Evolutionary conservation across 2,113 vertebrate species (phyloP).

Genomic region (Oplegnathus fasciatus): DNA sequence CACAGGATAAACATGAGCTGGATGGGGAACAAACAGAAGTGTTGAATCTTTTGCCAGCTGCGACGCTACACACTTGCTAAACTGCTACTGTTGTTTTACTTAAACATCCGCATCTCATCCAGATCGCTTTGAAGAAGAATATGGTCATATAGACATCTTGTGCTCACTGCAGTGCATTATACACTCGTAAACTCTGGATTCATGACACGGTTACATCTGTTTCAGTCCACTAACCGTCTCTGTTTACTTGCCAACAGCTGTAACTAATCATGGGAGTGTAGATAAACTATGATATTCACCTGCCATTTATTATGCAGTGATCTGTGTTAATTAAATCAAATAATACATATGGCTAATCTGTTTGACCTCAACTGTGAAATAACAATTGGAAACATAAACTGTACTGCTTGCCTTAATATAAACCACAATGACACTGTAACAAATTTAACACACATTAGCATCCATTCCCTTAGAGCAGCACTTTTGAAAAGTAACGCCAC

Average conservation of each 20-base stretch:
- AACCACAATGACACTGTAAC: neutral
- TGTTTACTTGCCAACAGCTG: neutral
- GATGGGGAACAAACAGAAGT: slow-evolving; percentile 68
- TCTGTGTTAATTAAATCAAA: neutral
- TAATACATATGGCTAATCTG: neutral
- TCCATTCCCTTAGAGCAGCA: too few species aligned
- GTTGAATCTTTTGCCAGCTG: slow-evolving; percentile 1
- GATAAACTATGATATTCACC: neutral
- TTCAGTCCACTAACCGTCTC: neutral
- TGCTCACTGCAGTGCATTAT: neutral
- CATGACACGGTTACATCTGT: neutral
- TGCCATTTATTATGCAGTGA: neutral
- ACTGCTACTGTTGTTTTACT: slow-evolving; percentile 46
- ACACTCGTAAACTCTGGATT: neutral
- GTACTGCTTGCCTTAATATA: neutral
- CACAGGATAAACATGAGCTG: slow-evolving; percentile 63
- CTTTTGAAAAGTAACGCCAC: neutral
- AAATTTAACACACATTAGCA: neutral
- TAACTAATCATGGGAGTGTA: neutral
- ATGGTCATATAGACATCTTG: neutral
- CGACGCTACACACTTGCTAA: slow-evolving; percentile 15
- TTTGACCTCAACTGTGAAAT: neutral
- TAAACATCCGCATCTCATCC: slow-evolving; percentile 29
- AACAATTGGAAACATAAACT: neutral
- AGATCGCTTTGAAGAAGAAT: slow-evolving; percentile 4